phyloP scores from a whole-genome alignment of 2,888 invertebrate species.

The Drosophila emarginata region DNA sequence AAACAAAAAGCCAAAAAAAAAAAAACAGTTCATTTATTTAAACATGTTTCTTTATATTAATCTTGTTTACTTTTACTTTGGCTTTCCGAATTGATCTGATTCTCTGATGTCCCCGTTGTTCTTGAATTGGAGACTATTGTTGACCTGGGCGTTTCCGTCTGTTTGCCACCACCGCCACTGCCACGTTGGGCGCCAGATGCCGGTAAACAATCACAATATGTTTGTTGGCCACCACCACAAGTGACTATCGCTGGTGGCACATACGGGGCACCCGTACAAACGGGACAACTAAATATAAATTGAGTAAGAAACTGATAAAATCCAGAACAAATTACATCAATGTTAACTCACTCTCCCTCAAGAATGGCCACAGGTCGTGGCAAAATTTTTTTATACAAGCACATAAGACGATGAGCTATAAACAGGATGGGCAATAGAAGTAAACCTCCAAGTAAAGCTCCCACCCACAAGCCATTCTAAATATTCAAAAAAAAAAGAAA shows the following conservation, averaged over 20 bases:
- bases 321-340: too few species aligned
- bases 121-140: neutral
- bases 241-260: neutral
- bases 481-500: neutral
- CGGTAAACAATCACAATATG: slow-evolving; percentile 14
- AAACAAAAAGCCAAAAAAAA: too few species aligned
- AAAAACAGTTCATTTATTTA: too few species aligned
- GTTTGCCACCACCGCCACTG: slow-evolving; percentile 1
- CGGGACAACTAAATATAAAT: slow-evolving; percentile 26
- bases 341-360: neutral
- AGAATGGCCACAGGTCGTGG: neutral
- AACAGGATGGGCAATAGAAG: slow-evolving; percentile 92
- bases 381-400: slow-evolving; percentile 88
- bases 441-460: slow-evolving; percentile 90
- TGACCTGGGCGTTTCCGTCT: neutral
- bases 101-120: neutral
- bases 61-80: slow-evolving; percentile 1
- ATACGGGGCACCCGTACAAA: slow-evolving; percentile 30
- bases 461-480: slow-evolving; percentile 96
- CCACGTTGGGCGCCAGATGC: neutral
- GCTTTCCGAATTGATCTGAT: neutral
- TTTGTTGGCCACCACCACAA: slow-evolving; percentile 20
- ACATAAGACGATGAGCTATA: slow-evolving; percentile 90
- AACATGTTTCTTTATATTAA: neutral
- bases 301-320: neutral